Percentiles rank a stretch among this genome's conserved stretches.
Evolutionary conservation across 2,113 vertebrate genomes (phyloP).

Genomic region (Actinemys pallida): DNA sequence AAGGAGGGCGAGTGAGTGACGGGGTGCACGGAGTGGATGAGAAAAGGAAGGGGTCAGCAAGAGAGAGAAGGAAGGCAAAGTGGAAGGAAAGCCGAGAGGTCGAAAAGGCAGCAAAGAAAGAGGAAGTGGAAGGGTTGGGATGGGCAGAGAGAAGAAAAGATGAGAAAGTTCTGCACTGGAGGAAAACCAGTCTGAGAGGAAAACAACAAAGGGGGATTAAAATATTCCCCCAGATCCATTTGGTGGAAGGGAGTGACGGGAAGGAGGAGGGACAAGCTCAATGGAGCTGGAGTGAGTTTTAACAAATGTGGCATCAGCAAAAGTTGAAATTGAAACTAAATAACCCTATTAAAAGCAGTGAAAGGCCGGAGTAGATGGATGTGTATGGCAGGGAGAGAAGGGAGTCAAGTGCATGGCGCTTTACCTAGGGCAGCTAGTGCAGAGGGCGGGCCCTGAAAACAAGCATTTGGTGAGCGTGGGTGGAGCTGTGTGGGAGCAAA

Average conservation of each 20-base stretch:
- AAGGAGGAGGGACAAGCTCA: not conserved
- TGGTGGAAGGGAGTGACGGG: not conserved
- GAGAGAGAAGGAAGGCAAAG: not conserved
- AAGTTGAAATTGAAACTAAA: not conserved
- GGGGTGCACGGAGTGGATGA: not conserved
- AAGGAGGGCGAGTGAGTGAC: not conserved
- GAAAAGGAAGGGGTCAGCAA: not conserved
- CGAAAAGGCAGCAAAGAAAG: not conserved
- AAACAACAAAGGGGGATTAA: not conserved
- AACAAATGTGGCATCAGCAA: not conserved
- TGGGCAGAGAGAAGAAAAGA: not conserved
- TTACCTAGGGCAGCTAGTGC: not conserved
- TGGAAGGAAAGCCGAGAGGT: not conserved
- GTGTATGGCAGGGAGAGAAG: too few species aligned
- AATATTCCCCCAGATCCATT: not conserved
- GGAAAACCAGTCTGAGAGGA: not conserved
- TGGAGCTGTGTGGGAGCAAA: not conserved
- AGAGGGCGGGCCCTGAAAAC: not conserved
- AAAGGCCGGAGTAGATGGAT: not conserved
- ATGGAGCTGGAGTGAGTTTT: not conserved
- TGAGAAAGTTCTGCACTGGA: not conserved
- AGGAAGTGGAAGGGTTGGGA: not conserved
- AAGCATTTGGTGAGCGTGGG: not conserved
- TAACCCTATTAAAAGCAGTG: not conserved
- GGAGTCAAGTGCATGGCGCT: not conserved